Evolutionary conservation across 2,888 invertebrate genomes (phyloP).

Genomic region (Melanotus villosus): DNA sequence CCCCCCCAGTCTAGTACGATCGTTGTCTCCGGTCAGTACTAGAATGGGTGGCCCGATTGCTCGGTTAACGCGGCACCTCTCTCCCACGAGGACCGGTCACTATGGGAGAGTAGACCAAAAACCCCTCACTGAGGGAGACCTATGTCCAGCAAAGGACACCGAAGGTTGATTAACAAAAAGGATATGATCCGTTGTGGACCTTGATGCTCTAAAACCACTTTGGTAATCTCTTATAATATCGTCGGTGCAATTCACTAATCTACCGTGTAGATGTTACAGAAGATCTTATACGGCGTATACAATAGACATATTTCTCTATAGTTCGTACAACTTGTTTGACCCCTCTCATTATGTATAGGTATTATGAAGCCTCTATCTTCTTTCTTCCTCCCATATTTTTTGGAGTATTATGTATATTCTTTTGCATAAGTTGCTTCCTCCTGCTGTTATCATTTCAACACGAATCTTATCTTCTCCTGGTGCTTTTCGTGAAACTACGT

Average conservation of each 20-base stretch:
- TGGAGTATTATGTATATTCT: neutral
- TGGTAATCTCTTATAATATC: neutral
- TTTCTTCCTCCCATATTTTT: neutral
- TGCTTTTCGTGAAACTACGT: neutral
- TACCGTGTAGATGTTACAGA: neutral
- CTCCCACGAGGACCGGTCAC: too few relatives aligned
- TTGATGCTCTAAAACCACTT: constrained; percentile 1
- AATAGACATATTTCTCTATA: neutral
- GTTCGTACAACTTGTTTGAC: neutral
- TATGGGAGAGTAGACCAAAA: too few relatives aligned
- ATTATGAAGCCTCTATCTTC: neutral
- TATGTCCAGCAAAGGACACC: too few relatives aligned
- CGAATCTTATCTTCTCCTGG: neutral
- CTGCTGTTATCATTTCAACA: neutral
- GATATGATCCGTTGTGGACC: neutral
- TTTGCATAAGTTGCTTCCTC: neutral
- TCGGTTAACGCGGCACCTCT: too few relatives aligned
- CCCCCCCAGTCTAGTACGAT: too few relatives aligned
- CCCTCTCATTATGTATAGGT: neutral
- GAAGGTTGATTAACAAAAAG: too few relatives aligned
- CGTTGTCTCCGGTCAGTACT: too few relatives aligned
- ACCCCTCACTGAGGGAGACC: too few relatives aligned
- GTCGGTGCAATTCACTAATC: neutral
- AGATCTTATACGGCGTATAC: neutral
- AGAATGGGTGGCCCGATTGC: too few relatives aligned